phyloP scores from a whole-genome alignment of 2,797 vertebrate genomes.

The Hirundo rustica region DNA sequence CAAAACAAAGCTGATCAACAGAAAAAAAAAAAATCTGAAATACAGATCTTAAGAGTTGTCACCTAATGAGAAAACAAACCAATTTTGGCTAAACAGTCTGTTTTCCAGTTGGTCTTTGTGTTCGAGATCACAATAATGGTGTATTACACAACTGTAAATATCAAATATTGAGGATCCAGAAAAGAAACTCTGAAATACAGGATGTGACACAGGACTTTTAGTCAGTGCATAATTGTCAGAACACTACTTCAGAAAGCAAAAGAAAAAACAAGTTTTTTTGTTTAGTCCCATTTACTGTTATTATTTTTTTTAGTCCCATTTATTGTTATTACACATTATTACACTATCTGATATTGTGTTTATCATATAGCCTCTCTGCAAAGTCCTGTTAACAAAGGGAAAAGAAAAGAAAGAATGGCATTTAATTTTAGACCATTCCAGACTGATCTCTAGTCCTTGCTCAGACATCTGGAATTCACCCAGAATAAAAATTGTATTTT shows the following conservation, averaged over 20 bases:
- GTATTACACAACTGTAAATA: not conserved
- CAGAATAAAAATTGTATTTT: conserved; percentile 18
- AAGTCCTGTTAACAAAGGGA: not conserved
- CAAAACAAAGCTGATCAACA: not conserved
- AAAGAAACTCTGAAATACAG: not conserved
- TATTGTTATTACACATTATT: not conserved
- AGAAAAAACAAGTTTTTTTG: not conserved
- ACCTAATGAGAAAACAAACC: not conserved
- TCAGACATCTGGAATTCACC: not conserved
- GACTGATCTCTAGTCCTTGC: not conserved
- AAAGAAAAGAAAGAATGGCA: not conserved
- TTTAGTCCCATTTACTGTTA: not conserved
- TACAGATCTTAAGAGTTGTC: not conserved
- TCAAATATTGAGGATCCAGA: not conserved
- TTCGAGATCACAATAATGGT: not conserved
- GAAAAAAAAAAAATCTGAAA: not conserved
- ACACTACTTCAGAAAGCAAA: not conserved
- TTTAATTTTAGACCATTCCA: conserved; percentile 17
- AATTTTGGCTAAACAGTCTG: not conserved
- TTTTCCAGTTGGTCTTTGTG: not conserved
- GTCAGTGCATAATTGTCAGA: not conserved
- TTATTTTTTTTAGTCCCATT: not conserved
- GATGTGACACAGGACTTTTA: not conserved
- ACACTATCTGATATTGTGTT: not conserved
- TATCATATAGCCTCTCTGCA: not conserved